Percentiles rank a stretch among this genome's conserved stretches.
Conservation (phyloP, 2,888 invertebrate species). For the Drosophila prostipennis region DNA sequence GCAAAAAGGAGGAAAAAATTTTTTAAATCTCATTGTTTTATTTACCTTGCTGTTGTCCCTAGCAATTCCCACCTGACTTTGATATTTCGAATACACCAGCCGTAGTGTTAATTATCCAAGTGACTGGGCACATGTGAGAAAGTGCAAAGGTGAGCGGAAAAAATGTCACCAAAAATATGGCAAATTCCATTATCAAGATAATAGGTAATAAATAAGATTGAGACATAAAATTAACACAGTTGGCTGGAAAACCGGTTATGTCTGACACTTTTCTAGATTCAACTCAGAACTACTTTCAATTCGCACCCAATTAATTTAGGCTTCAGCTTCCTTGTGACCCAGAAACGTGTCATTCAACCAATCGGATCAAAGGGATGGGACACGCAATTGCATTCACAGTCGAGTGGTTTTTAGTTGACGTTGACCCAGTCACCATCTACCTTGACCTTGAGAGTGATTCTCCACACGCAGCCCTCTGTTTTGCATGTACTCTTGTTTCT, state of each 20-base stretch:
- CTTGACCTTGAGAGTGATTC: conserved; percentile 43
- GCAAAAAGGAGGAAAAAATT: conserved; percentile 38
- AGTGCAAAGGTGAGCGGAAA: neutral
- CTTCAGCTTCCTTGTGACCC: conserved; percentile 20
- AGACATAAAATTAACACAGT: conserved; percentile 2
- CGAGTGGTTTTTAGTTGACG: conserved; percentile 6
- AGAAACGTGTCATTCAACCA: conserved; percentile 13
- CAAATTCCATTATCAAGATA: neutral
- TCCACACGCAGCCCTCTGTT: conserved; percentile 28
- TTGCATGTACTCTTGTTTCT: neutral
- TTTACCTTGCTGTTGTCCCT: conserved; percentile 48
- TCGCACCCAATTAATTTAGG: conserved; percentile 24
- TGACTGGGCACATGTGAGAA: conserved; percentile 1
- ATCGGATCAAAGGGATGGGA: conserved; percentile 15
- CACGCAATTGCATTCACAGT: conserved; percentile 14
- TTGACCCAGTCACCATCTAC: conserved; percentile 28
- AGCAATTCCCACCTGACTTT: neutral
- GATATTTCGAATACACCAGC: neutral
- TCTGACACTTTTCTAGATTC: conserved; percentile 5
- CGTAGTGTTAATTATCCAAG: conserved; percentile 17
- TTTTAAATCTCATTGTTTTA: conserved; percentile 51
- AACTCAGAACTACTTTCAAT: conserved; percentile 30
- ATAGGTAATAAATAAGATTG: neutral
- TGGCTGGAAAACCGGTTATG: conserved; percentile 47
- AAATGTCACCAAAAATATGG: conserved; percentile 2